phyloP scores from a whole-genome alignment of 2,113 vertebrate species.

The Pseudorasbora parva region DNA sequence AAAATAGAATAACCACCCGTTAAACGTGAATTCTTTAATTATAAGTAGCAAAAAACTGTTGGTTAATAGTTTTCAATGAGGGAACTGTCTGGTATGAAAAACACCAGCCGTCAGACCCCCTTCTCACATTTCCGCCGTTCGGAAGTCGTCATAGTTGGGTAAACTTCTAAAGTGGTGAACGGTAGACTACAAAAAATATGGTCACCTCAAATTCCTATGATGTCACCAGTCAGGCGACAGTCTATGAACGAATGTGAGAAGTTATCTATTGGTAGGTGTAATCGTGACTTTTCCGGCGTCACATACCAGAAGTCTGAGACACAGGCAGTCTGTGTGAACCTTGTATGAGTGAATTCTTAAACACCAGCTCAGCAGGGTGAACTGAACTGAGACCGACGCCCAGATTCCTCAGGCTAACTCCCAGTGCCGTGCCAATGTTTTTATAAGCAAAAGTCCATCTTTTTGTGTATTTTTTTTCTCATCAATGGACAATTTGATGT shows the following conservation, averaged over 20 bases:
- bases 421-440: neutral
- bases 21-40: constrained; percentile 20
- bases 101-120: neutral
- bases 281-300: constrained; percentile 10
- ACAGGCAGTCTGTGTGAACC: constrained; percentile 15
- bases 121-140: too few relatives aligned
- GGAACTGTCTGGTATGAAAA: neutral
- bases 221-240: constrained; percentile 6
- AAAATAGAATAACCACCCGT: constrained; percentile 24
- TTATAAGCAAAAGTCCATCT: constrained; percentile 11
- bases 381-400: constrained; percentile 17
- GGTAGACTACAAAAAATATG: too few relatives aligned
- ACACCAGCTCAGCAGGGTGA: neutral
- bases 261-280: constrained; percentile 17
- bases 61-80: constrained; percentile 9
- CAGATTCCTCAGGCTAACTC: constrained; percentile 17
- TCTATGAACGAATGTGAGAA: constrained; percentile 33
- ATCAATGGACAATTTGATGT: constrained; percentile 29
- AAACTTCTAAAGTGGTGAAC: too few relatives aligned
- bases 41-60: constrained; percentile 19
- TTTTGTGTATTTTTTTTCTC: constrained; percentile 40
- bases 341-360: neutral
- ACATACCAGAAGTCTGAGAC: constrained; percentile 12
- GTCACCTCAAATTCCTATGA: constrained; percentile 18
- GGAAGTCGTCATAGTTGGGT: too few relatives aligned